Conservation (phyloP, 2,113 vertebrate genomes). For the Chitala chitala region DNA sequence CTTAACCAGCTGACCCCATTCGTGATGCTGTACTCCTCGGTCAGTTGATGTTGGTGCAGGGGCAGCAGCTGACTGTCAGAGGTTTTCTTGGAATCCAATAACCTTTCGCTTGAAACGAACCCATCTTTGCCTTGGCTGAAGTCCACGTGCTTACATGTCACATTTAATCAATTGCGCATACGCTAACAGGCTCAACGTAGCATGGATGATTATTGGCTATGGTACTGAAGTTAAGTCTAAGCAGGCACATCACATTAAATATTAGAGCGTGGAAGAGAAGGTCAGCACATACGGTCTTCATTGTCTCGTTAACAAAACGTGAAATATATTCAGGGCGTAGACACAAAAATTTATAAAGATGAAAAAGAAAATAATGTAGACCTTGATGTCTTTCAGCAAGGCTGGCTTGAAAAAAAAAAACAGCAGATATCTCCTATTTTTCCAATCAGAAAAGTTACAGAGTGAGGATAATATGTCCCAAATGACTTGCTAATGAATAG, state of each 20-base stretch:
- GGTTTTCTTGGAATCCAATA: constrained; percentile 32
- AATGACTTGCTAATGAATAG: too few relatives aligned
- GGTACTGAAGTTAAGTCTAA: not conserved
- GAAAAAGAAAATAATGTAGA: constrained; percentile 13
- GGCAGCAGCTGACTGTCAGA: constrained; percentile 25
- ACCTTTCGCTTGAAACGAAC: constrained; percentile 36
- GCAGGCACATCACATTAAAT: not conserved
- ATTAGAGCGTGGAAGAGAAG: not conserved
- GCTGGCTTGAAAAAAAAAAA: not conserved
- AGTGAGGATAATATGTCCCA: too few relatives aligned
- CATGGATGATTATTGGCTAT: not conserved
- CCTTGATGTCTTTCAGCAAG: constrained; percentile 18
- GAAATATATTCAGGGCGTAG: not conserved
- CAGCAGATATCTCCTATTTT: not conserved
- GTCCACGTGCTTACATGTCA: constrained; percentile 52
- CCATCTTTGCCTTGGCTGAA: constrained; percentile 39
- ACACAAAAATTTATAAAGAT: not conserved
- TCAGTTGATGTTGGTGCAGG: constrained; percentile 34
- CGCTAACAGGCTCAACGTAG: constrained; percentile 14
- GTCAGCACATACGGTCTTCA: not conserved
- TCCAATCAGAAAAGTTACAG: too few relatives aligned
- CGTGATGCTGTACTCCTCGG: too few relatives aligned
- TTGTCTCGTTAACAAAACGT: not conserved
- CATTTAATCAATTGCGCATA: constrained; percentile 48
- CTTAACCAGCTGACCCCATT: too few relatives aligned